Base-by-base conservation (phyloP, 2,113 vertebrate species). In the Anoplopoma fimbria region DNA sequence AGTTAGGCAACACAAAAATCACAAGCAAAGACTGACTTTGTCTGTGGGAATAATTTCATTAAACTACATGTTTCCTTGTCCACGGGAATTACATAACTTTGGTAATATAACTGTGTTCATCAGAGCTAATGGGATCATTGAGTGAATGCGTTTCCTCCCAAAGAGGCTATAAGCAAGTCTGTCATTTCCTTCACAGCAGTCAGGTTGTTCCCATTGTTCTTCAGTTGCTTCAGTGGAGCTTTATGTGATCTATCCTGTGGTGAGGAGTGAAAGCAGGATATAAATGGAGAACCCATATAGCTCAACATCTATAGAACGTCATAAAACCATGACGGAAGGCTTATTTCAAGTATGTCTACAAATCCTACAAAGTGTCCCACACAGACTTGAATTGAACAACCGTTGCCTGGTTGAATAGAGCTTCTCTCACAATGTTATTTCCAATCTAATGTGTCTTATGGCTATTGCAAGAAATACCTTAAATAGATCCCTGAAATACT, bases 121-220 rank as follows among this genome's bases (percentile, higher is more conserved):
- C 34, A 13, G 67, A 55, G 61, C 65, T 83, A 82, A 83, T 57
- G 62, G 42, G 69, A 87, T 84, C 70, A 86, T 3, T 38, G 63
- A 73, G 68, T 47, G 33, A 51, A 67, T 67, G 60, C 3, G 61
- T 34, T 29, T 85, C 67, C 49, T 87, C 69, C 78, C 76, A 75
- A 4, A 73, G 75, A 82, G 45, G 76, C 77, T 19, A 42, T 34
- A 19, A 75, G 17, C 47, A 63, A 72, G 12, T 57, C 62, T 27
- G 73, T 75, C 69, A 75, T 79, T 88, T 89, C 82, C 82, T 75
- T 38, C 69, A 73, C 64, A 73, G 19, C 69, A 25, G 61, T 58
- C 31, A 60, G 8, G 4, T 57, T 42, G 38, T 34, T 85, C 67
- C 19, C 34, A 5, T 1, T 29, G 25, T 10, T 33, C 42, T 13